Base-by-base conservation (phyloP, 2,888 invertebrate species). In the Heliconius ethilla region DNA sequence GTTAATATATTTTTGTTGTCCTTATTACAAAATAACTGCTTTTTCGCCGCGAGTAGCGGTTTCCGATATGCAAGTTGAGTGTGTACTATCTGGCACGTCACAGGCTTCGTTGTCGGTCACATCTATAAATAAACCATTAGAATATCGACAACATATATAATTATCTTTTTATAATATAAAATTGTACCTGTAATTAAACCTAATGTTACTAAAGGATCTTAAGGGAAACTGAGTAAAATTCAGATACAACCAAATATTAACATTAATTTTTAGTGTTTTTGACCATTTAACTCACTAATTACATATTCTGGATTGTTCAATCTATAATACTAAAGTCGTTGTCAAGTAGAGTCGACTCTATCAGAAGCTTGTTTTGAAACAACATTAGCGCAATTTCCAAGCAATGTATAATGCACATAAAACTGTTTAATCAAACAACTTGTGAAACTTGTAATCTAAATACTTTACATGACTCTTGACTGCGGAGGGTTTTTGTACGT, bases 391-490 rank as follows among this genome's bases (percentile, higher is more conserved):
- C 72, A 72, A 59, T 72, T 55, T 59, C 25, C 59, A 33, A 59
- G 29, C 59, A 72, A 15, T 27, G 33, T 72, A 59, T 59, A 72
- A 72, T 72, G 59, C 2, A 72, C 72, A 59, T 72, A 72, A 72
- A 72, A 72, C 29, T 72, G 59, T 72, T 59, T n/a, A 59, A 72
- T 33, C 72, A 72, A 59, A 72, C 72, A 15, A 33, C 33, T 72
- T 72, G 72, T 33, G 33, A n/a, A 72, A 72, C 72, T 33, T 72
- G 72, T 72, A 72, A 72, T 72, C 33, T 72, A 59, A 72, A 72
- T 59, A 59, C 59, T 37, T 63, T 76, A 69, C 40, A 59, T 62
- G 55, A 37, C 18, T 25, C 22, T 67, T 4, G 55, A 59, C n/a
- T 69, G 69, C 25, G 13, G 33, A 33, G 9, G 18, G 33, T 66